phyloP scores from a whole-genome alignment of 1,140 invertebrate species.

The Trigoniulus corallinus region DNA sequence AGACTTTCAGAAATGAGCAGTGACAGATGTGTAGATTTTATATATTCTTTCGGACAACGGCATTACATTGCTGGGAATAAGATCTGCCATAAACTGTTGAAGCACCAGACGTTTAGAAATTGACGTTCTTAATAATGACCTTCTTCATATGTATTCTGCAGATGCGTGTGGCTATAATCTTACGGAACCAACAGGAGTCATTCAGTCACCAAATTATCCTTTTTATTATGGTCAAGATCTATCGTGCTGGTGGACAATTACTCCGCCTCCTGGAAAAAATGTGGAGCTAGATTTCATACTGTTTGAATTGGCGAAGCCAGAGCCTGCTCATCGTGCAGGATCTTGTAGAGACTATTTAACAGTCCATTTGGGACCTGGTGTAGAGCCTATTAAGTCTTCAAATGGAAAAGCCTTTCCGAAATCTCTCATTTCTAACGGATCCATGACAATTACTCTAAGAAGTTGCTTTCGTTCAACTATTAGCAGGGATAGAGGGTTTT shows the following conservation, averaged over 20 bases:
- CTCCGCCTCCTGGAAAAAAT: constrained; percentile 13
- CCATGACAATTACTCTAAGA: constrained; percentile 13
- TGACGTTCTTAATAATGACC: too few relatives aligned
- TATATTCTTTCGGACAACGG: too few relatives aligned
- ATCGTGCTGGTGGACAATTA: constrained; percentile 15
- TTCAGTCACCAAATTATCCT: constrained; percentile 17
- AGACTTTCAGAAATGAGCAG: too few relatives aligned
- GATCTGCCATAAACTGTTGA: too few relatives aligned
- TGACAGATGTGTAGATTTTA: too few relatives aligned
- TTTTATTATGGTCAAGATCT: constrained; percentile 18
- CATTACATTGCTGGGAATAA: too few relatives aligned
- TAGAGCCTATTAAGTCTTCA: constrained; percentile 8
- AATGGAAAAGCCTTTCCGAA: constrained; percentile 15
- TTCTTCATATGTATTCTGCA: too few relatives aligned
- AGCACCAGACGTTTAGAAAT: too few relatives aligned
- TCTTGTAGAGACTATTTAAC: constrained; percentile 14
- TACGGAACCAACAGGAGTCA: constrained; percentile 9
- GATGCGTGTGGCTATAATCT: constrained; percentile 9
- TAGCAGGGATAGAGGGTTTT: constrained; percentile 15
- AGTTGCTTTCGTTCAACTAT: constrained; percentile 17
- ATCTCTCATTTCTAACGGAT: constrained; percentile 16
- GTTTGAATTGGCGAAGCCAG: constrained; percentile 15
- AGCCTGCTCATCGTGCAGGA: constrained; percentile 4
- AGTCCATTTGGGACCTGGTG: constrained; percentile 9
- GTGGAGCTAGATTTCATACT: constrained; percentile 16